Evolutionary conservation across 2,888 invertebrate genomes (phyloP), one percentile per base, ranked within the genome.

Genomic region (Spicauda simplicius): DNA sequence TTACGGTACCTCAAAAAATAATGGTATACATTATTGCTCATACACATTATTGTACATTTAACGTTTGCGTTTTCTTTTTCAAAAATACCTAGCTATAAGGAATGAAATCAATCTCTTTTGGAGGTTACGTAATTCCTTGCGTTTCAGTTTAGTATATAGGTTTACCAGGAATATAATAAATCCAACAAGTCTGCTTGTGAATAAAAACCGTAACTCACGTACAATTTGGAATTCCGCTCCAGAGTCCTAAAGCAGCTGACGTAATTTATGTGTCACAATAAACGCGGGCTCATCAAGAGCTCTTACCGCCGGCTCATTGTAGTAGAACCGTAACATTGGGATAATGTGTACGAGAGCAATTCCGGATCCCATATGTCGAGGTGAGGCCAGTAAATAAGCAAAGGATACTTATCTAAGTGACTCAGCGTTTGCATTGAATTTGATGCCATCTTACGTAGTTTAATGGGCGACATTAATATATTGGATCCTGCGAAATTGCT

Each of bases 341-440:
- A 52, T 60, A 60, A 60, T 60, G 59, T 30, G n/a, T 33, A 52
- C 20, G 7, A 18, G 52, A 16, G 30, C 59, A 30, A 59, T 60
- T 52, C 52, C 52, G 60, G 52, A 33, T 25, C 18, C 50, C 52
- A 60, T 60, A 33, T 52, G 33, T 60, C 33, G 50, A 59, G 59
- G 59, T 59, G 58, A 48, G 18, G 33, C n/a, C 52, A 60, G 50
- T 60, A 52, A 52, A 52, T 60, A 52, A 60, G 52, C 33, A 52
- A 52, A 19, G 33, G 60, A 60, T 60, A 33, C 50, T 60, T 60
- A 60, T 60, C 60, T 60, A 52, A 60, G 52, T 50, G 60, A 60
- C 52, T 52, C 5, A 16, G 30, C 52, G 33, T 60, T 60, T 60
- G 52, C 60, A 52, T 60, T 33, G 33, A 60, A 60, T 60, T 60